phyloP scores from a whole-genome alignment of 2,113 vertebrate species.

The Campylomormyrus tamandua region DNA sequence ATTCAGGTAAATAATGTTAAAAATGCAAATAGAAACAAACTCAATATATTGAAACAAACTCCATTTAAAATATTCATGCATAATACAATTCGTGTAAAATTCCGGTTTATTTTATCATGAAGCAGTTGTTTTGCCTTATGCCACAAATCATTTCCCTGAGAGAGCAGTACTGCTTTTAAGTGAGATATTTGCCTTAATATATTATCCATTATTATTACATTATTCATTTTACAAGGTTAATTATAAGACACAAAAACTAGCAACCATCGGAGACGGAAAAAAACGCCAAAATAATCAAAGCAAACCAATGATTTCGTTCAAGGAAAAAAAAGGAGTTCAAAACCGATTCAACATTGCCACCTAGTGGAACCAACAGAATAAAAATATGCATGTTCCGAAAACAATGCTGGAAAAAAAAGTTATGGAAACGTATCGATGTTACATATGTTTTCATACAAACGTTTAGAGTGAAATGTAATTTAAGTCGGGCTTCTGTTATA shows the following conservation, averaged over 20 bases:
- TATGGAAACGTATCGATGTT: not conserved
- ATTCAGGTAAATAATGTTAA: not conserved
- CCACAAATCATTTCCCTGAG: not conserved
- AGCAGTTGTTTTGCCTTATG: not conserved
- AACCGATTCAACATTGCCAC: conserved; percentile 55
- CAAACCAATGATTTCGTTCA: not conserved
- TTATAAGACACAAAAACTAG: not conserved
- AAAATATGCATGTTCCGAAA: not conserved
- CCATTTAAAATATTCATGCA: not conserved
- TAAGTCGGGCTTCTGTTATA: not conserved
- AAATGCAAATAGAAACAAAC: not conserved
- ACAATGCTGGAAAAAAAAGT: not conserved
- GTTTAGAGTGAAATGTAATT: not conserved
- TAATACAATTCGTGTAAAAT: not conserved
- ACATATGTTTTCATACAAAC: not conserved
- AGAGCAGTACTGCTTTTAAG: not conserved
- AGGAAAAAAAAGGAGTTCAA: conserved; percentile 7
- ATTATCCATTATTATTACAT: not conserved
- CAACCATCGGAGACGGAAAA: not conserved
- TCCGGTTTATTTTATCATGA: not conserved
- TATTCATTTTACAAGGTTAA: not conserved
- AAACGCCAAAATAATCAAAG: not conserved
- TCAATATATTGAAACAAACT: not conserved
- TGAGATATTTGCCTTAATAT: not conserved
- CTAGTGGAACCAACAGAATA: conserved; percentile 41